Evolutionary conservation across 2,888 invertebrate genomes (phyloP).

Genomic region (Idaea straminata): DNA sequence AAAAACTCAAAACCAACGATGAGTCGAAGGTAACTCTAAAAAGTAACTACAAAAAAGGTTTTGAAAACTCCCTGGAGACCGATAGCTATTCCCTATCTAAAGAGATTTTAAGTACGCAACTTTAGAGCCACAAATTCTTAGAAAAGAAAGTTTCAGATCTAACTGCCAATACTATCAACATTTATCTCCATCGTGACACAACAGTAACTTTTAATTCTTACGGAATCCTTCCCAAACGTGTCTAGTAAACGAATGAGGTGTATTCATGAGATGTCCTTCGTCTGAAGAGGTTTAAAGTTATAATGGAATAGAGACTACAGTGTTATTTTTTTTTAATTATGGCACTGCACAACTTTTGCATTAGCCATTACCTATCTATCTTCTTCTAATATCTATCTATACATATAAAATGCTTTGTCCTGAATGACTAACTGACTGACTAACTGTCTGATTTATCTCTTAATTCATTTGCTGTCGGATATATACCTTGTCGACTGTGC

Average conservation of each 20-base stretch:
- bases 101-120: neutral
- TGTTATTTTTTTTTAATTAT: neutral
- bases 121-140: neutral
- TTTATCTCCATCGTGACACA: constrained; percentile 2
- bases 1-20: no score
- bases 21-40: neutral
- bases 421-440: no score
- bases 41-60: neutral
- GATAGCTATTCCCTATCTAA: no score
- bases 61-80: neutral
- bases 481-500: no score
- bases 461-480: no score
- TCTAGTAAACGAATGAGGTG: constrained; percentile 37
- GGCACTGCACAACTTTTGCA: no score
- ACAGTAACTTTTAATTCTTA: constrained; percentile 33
- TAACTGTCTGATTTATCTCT: no score
- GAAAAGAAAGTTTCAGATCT: neutral
- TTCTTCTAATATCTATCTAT: no score
- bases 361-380: no score
- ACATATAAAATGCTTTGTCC: no score
- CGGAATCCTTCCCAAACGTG: constrained; percentile 44
- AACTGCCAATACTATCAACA: constrained; percentile 1
- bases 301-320: constrained; percentile 22
- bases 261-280: constrained; percentile 46
- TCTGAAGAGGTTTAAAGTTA: constrained; percentile 25